phyloP scores from a whole-genome alignment of 2,888 invertebrate species.

The Hoplodrina blanda region DNA sequence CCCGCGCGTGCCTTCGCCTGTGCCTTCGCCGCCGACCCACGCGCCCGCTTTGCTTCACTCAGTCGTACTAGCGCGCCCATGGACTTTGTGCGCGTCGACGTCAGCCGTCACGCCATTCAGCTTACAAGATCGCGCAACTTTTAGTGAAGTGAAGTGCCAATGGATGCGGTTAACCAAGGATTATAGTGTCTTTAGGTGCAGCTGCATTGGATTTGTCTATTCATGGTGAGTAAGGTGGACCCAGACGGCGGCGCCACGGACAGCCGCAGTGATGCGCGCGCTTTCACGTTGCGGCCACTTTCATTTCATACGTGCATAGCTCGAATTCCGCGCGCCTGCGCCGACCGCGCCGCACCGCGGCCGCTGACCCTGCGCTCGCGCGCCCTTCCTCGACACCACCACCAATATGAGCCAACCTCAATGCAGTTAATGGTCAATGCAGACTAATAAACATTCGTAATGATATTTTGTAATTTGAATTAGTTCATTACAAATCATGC shows the following conservation, averaged over 20 bases:
- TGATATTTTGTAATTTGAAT: slow-evolving; percentile 2
- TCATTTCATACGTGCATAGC: slow-evolving; percentile 91
- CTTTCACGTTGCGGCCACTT: slow-evolving; percentile 90
- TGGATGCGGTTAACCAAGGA: slow-evolving; percentile 86
- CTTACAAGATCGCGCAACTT: slow-evolving; percentile 79
- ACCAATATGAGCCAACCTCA: slow-evolving; percentile 70
- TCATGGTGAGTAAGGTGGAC: slow-evolving; percentile 85
- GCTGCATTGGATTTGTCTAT: slow-evolving; percentile 86
- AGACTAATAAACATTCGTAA: slow-evolving; percentile 31
- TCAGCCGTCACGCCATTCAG: slow-evolving; percentile 69
- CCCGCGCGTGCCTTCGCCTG: slow-evolving; percentile 88
- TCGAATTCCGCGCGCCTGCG: slow-evolving; percentile 89
- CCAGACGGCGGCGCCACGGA: slow-evolving; percentile 74
- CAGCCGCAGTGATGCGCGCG: slow-evolving; percentile 85
- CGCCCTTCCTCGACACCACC: slow-evolving; percentile 84
- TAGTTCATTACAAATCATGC: neutral
- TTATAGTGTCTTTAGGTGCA: slow-evolving; percentile 80
- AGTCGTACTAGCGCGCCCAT: slow-evolving; percentile 85
- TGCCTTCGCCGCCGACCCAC: slow-evolving; percentile 92
- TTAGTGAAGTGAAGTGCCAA: slow-evolving; percentile 88
- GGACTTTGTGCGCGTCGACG: slow-evolving; percentile 77
- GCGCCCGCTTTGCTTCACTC: slow-evolving; percentile 91
- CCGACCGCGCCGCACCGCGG: slow-evolving; percentile 86
- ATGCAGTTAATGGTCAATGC: slow-evolving; percentile 44
- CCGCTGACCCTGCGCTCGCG: slow-evolving; percentile 90